Evolutionary conservation across 2,113 vertebrate species (phyloP).

Genomic region (Pungitius pungitius): DNA sequence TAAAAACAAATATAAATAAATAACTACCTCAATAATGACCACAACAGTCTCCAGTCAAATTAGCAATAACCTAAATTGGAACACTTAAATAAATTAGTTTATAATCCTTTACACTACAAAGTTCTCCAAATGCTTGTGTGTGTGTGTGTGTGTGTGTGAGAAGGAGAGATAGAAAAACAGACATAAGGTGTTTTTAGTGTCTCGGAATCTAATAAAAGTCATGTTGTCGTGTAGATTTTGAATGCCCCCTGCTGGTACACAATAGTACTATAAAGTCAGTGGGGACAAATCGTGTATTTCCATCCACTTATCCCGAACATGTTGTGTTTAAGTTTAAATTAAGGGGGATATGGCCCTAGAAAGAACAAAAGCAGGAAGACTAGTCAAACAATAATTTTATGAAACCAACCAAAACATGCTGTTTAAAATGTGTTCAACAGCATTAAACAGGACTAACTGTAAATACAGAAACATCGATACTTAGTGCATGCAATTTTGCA

Average conservation of each 20-base stretch:
- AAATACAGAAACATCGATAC: neutral
- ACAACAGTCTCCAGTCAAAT: neutral
- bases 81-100: neutral
- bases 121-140: neutral
- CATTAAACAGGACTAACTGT: neutral
- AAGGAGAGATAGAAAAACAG: too few relatives aligned
- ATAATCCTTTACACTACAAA: neutral
- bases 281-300: neutral
- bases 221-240: conserved; percentile 24
- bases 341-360: neutral
- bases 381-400: neutral
- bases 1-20: neutral
- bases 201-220: neutral
- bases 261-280: conserved; percentile 3
- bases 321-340: neutral
- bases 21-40: neutral
- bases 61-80: neutral
- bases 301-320: neutral
- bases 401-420: neutral
- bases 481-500: neutral
- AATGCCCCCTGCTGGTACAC: conserved; percentile 59
- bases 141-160: neutral
- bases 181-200: neutral
- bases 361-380: neutral
- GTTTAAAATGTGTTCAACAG: neutral